Conservation (phyloP, 2,888 invertebrate species). For the Allygus modestus region DNA sequence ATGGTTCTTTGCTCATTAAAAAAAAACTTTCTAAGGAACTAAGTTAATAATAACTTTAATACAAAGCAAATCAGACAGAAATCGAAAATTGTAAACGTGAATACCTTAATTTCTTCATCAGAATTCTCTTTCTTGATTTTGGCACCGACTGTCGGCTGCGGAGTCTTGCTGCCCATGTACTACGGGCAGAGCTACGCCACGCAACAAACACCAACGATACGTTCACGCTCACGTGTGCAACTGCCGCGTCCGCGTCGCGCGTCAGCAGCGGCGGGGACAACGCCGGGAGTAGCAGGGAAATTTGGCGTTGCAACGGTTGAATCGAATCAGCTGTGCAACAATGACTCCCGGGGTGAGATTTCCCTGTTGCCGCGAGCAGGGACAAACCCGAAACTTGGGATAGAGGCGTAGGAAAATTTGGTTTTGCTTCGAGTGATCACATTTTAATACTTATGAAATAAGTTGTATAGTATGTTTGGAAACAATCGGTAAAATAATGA, state of each 20-base stretch:
- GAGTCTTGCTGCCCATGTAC: slow-evolving; percentile 49
- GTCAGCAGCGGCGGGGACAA: not conserved
- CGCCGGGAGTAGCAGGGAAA: not conserved
- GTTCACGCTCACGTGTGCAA: slow-evolving; percentile 27
- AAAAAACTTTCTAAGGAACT: too few relatives aligned
- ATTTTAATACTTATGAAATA: too few relatives aligned
- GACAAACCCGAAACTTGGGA: not conserved
- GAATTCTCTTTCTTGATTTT: slow-evolving; percentile 23
- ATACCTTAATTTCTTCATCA: slow-evolving; percentile 51
- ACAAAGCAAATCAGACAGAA: too few relatives aligned
- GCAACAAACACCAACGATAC: not conserved
- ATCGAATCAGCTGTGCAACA: slow-evolving; percentile 28
- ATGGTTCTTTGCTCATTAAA: too few relatives aligned
- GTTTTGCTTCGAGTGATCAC: too few relatives aligned
- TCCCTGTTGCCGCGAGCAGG: not conserved
- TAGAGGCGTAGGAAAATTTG: too few relatives aligned
- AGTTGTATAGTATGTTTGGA: too few relatives aligned
- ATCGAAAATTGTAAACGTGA: too few relatives aligned
- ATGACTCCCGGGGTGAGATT: not conserved
- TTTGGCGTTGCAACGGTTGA: not conserved
- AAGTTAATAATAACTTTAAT: too few relatives aligned
- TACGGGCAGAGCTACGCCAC: slow-evolving; percentile 1
- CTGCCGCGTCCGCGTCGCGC: not conserved
- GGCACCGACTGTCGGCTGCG: not conserved
- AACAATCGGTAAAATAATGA: too few relatives aligned